These are phyloP conservation scores for Mohoua ochrocephala DNA, from an alignment of 2,113 vertebrate genomes.

Conservation along the genomic window DNA sequence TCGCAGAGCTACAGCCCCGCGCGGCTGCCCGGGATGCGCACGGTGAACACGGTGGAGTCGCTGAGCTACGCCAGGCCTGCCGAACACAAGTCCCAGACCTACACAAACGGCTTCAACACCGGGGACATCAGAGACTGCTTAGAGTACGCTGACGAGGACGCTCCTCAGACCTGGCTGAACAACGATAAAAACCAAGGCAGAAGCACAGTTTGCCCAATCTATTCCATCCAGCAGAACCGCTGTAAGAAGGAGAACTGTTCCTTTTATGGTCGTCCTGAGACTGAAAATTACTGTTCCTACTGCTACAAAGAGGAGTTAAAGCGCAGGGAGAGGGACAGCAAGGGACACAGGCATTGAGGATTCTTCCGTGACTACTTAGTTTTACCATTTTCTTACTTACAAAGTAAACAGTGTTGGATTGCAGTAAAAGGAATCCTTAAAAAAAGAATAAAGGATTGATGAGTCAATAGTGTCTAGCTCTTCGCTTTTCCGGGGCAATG, in stretches of 20 bases:
- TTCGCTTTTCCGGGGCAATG: constrained; percentile 32
- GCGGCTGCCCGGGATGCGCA: constrained; percentile 83
- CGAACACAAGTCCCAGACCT: constrained; percentile 95
- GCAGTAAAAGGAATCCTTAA: constrained; percentile 22
- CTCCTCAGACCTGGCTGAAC: constrained; percentile 80
- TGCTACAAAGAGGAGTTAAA: constrained; percentile 96
- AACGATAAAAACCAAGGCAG: constrained; percentile 85
- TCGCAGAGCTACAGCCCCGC: constrained; percentile 96
- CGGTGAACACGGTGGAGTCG: constrained; percentile 82
- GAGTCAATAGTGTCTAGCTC: constrained; percentile 54
- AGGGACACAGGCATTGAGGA: constrained; percentile 78
- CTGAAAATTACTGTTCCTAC: constrained; percentile 95
- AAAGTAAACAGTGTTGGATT: constrained; percentile 51
- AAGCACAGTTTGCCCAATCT: constrained; percentile 80
- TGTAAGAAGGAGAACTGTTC: constrained; percentile 96
- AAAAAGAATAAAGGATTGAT: constrained; percentile 45
- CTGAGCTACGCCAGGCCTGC: constrained; percentile 82
- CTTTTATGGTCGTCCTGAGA: constrained; percentile 95
- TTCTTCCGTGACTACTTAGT: constrained; percentile 54
- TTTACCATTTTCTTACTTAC: constrained; percentile 68
- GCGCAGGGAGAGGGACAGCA: constrained; percentile 85
- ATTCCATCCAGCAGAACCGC: constrained; percentile 89
- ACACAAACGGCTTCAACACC: constrained; percentile 87
- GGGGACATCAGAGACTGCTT: constrained; percentile 85
- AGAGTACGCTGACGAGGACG: constrained; percentile 90